phyloP scores from a whole-genome alignment of 1,140 invertebrate genomes.

The Nephila pilipes region DNA sequence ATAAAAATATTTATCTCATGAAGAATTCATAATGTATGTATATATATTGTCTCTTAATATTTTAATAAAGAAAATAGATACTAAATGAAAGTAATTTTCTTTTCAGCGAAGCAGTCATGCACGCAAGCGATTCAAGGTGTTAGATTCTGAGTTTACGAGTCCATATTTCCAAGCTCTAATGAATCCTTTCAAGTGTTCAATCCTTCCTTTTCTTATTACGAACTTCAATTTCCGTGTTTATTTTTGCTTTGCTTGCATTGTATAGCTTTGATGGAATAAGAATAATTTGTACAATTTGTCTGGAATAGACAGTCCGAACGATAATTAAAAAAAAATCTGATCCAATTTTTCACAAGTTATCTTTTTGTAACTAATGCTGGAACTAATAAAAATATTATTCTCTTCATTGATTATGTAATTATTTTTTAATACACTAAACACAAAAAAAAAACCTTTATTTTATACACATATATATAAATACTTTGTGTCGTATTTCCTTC shows the following conservation, averaged over 20 bases:
- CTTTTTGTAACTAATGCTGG: constrained; percentile 39
- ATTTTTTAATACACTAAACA: background rate
- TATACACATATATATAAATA: too few relatives aligned
- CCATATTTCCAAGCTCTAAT: constrained; percentile 49
- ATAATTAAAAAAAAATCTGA: background rate
- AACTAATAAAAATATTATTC: constrained; percentile 43
- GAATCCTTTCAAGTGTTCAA: constrained; percentile 30
- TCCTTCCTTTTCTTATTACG: background rate
- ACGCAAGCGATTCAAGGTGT: constrained; percentile 6
- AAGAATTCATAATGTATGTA: too few relatives aligned
- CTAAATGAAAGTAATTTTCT: background rate
- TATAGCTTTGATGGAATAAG: constrained; percentile 1
- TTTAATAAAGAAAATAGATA: background rate
- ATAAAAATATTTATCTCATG: too few relatives aligned
- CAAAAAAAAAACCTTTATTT: too few relatives aligned
- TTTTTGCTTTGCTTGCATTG: constrained; percentile 47
- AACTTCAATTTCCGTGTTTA: background rate
- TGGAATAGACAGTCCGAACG: background rate
- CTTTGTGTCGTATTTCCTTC: too few relatives aligned
- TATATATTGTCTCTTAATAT: too few relatives aligned
- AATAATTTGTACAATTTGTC: background rate
- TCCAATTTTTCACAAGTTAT: constrained; percentile 19
- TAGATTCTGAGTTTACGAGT: background rate
- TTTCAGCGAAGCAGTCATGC: constrained; percentile 1
- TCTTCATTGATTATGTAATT: background rate